Evolutionary conservation across 2,113 vertebrate genomes (phyloP), one percentile per base, ranked within the genome.

Genomic region (Callaeas wilsoni): DNA sequence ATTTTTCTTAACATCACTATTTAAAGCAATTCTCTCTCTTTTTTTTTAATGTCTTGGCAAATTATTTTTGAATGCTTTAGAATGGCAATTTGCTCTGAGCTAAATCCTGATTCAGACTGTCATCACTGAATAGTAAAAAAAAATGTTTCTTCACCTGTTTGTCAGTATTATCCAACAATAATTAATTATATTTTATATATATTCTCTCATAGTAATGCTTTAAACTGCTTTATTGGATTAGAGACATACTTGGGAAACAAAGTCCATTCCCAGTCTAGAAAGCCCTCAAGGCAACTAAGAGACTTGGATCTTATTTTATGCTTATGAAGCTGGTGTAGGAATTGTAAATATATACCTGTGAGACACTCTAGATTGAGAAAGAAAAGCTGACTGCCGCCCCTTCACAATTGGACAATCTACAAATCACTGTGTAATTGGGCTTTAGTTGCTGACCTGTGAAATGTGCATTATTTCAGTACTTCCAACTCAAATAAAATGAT

Each of bases 391-490:
- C 90, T 81, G 73, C 62, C 49, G 12, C 84, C 94, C 84, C 83
- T 96, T 90, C 64, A 53, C 90, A 91, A 91, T 3, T 86, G 93
- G 90, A 78, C 87, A 89, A 71, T 82, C 95, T 92, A 94, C 91
- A 96, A 84, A 84, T 85, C 91, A 74, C 79, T 82, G 16, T 32
- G 52, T 93, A 96, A 96, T 80, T 92, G 82, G 75, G 52, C 62
- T 94, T 82, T 69, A 90, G 94, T 46, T 96, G 93, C 93, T 97
- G 97, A 96, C 93, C 92, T 83, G 65, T 91, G 76, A 90, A 88
- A 96, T 92, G 37, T n/a, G 76, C 68, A 52, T 59, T 84, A 83
- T 93, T 96, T 92, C 84, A 68, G 67, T 84, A 87, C 64, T 92
- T 96, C 89, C 33, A 6, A 93, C 89, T 91, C 90, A 96, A 96